Base-by-base conservation (phyloP, 1,140 invertebrate genomes). In the Drosophila melanogaster region DNA sequence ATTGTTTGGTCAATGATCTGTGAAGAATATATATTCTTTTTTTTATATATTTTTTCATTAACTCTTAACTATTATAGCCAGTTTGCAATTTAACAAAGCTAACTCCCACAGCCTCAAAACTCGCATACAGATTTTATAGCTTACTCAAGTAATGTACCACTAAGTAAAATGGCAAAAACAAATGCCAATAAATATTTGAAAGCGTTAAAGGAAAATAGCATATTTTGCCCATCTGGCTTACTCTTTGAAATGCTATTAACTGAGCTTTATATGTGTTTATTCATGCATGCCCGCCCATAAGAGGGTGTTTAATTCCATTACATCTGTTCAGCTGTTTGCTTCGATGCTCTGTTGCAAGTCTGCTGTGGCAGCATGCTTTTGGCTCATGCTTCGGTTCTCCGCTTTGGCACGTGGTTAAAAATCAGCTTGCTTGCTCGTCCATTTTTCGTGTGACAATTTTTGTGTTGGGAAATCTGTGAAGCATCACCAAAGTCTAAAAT, bases 401-500 rank as follows among this genome's bases (percentile, higher is more conserved):
- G 24, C 14, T 4, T 60, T 22, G 24, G 60, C 56, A 61, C 60
- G 60, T 50, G 60, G 57, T 47, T 11, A 11, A 14, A 11, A 40
- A 47, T 41, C 33, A 38, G 33, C 17, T 24, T 38, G 35, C 15
- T 37, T 15, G 56, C 22, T 14, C 1, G 35, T 12, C 24, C 4
- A n/a, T 30, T 30, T 43, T 51, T 38, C 40, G n/a, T 41, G 50
- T 53, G 53, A 30, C 38, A 40, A 53, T 61, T 35, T 47, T 19
- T 30, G 43, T 40, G 43, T 8, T 49, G 30, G 44, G 56, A 76
- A 86, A 81, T 79, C 79, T 89, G 54, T 89, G 84, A 79, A 87
- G 83, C 84, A 76, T 87, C 71, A 66, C 81, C 60, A 71, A 50
- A 69, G 54, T 64, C 62, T 79, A 58, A 72, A 83, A 76, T 81